Evolutionary conservation across 2,888 invertebrate species (phyloP).

Genomic region (Carabus problematicus): DNA sequence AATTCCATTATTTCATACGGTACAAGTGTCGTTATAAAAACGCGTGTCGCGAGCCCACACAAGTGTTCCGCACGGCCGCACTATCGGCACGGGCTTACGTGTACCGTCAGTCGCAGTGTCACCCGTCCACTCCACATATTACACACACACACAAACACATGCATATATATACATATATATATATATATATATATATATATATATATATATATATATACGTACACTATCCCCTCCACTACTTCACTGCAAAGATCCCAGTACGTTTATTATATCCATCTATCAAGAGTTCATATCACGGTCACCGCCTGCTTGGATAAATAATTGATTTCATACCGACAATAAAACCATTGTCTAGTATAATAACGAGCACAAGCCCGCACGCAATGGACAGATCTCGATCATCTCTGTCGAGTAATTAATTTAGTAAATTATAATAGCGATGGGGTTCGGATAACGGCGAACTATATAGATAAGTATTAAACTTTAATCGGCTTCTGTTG

Average conservation of each 20-base stretch:
- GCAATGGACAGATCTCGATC: constrained; percentile 4
- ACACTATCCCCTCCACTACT: background rate
- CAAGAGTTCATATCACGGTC: constrained; percentile 14
- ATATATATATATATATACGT: too few species aligned
- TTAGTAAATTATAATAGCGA: constrained; percentile 1
- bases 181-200: too few species aligned
- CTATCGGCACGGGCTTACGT: background rate
- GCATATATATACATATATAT: background rate
- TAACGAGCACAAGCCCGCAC: background rate
- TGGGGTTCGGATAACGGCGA: background rate
- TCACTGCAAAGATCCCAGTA: constrained; percentile 5
- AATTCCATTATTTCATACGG: constrained; percentile 58
- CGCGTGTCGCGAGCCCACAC: constrained; percentile 2
- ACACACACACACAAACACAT: constrained; percentile 7
- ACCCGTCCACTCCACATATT: too few species aligned
- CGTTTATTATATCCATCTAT: constrained; percentile 6
- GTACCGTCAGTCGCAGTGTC: too few species aligned
- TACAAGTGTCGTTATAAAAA: constrained; percentile 52
- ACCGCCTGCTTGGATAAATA: constrained; percentile 9
- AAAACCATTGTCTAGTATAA: constrained; percentile 14
- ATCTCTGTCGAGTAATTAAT: constrained; percentile 10
- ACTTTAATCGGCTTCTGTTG: background rate
- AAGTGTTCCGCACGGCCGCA: constrained; percentile 11
- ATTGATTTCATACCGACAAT: constrained; percentile 12
- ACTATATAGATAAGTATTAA: background rate